Evolutionary conservation across 2,797 vertebrate species (phyloP).

Genomic region (Cyprinodon diabolis): DNA sequence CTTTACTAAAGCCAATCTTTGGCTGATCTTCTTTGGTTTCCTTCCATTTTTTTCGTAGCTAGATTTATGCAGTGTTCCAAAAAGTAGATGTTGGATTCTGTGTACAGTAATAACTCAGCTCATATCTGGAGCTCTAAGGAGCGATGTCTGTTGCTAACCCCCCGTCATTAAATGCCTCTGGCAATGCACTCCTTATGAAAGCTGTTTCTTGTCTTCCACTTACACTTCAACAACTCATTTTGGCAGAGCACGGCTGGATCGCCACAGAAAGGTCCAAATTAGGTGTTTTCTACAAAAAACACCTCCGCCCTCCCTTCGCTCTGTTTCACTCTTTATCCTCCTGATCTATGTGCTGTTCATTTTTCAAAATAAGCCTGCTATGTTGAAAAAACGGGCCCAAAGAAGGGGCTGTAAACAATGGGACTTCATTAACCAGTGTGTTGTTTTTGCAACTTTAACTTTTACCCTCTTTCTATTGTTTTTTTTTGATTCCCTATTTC

Average conservation of each 20-base stretch:
- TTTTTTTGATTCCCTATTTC: neutral
- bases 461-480: conserved; percentile 25
- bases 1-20: conserved; percentile 22
- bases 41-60: neutral
- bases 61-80: conserved; percentile 47
- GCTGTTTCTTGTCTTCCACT: conserved; percentile 68
- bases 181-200: conserved; percentile 56
- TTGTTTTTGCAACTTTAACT: conserved; percentile 64
- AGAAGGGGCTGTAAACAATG: conserved; percentile 46
- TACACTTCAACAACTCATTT: conserved; percentile 57
- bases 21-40: conserved; percentile 26
- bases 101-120: conserved; percentile 61
- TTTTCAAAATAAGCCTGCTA: conserved; percentile 57
- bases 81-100: conserved; percentile 49
- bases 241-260: conserved; percentile 54
- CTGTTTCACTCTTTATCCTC: neutral
- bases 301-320: conserved; percentile 18
- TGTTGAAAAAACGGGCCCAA: conserved; percentile 52
- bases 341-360: conserved; percentile 29
- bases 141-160: conserved; percentile 43
- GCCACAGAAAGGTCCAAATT: conserved; percentile 72
- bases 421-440: conserved; percentile 62
- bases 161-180: conserved; percentile 70
- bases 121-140: conserved; percentile 55
- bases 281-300: conserved; percentile 64